Conservation (phyloP, 1,140 invertebrate species). For the Zaprionus gabonicus region DNA sequence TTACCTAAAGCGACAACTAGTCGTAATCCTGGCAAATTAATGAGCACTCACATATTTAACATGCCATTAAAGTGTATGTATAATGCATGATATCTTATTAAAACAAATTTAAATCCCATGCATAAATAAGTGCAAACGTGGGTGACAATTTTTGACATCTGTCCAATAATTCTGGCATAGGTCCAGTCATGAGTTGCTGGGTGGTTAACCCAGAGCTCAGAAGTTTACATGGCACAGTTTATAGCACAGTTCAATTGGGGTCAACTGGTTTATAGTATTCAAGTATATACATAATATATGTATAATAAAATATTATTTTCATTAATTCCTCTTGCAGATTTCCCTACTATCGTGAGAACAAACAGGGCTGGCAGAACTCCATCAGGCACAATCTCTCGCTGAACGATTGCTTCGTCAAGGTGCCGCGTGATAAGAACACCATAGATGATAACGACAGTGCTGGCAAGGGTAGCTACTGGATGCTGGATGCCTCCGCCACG, state of each 20-base stretch:
- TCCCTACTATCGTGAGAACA: conserved; percentile 90
- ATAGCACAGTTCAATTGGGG: neutral
- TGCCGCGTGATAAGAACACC: conserved; percentile 90
- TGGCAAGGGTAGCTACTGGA: conserved; percentile 94
- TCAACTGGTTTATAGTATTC: neutral
- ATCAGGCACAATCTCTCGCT: conserved; percentile 95
- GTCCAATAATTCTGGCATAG: conserved; percentile 19
- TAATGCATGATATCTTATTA: conserved; percentile 15
- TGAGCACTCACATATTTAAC: conserved; percentile 38
- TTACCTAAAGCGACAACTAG: conserved; percentile 7
- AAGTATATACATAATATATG: neutral
- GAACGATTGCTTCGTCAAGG: conserved; percentile 97
- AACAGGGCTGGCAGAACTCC: conserved; percentile 94
- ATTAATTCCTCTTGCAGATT: conserved; percentile 85
- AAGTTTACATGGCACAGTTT: neutral
- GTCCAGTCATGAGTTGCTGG: conserved; percentile 18
- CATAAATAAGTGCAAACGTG: conserved; percentile 27
- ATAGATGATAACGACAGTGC: conserved; percentile 87
- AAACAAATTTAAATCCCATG: conserved; percentile 34
- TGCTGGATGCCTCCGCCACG: conserved; percentile 91
- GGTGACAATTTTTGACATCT: conserved; percentile 16
- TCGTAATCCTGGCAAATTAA: conserved; percentile 12
- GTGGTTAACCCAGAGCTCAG: conserved; percentile 20
- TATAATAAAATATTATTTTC: neutral
- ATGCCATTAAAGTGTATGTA: conserved; percentile 36